phyloP scores from a whole-genome alignment of 1,140 invertebrate species.

The Harlomillsia oculata region DNA sequence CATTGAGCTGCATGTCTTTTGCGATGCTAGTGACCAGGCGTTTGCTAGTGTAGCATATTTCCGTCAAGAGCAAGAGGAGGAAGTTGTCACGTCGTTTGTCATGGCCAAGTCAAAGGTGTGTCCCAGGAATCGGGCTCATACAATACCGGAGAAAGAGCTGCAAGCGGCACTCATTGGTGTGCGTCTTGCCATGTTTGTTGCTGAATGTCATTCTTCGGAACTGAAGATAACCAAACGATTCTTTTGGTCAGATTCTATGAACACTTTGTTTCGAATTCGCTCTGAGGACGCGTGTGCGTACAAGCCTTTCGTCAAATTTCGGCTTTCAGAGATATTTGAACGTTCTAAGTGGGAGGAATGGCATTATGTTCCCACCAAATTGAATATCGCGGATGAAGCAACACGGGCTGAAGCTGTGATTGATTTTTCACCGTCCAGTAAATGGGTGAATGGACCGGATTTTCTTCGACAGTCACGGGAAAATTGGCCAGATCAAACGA shows the following conservation, averaged over 20 bases:
- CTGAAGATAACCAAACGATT: not conserved
- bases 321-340: slow-evolving; percentile 28
- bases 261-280: slow-evolving; percentile 19
- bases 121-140: slow-evolving; percentile 32
- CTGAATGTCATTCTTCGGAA: slow-evolving; percentile 1
- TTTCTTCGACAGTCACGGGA: not conserved
- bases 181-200: slow-evolving; percentile 10
- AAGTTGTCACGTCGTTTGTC: slow-evolving; percentile 22
- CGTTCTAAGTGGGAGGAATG: slow-evolving; percentile 14
- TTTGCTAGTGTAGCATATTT: slow-evolving; percentile 37
- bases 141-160: slow-evolving; percentile 39
- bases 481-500: slow-evolving; percentile 15
- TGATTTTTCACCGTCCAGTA: not conserved
- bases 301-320: slow-evolving; percentile 26
- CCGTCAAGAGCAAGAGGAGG: slow-evolving; percentile 5
- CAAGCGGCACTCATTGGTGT: slow-evolving; percentile 36
- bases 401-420: not conserved
- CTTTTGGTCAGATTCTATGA: slow-evolving; percentile 25
- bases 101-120: slow-evolving; percentile 37
- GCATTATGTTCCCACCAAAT: slow-evolving; percentile 20
- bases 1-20: slow-evolving; percentile 36
- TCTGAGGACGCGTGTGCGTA: slow-evolving; percentile 2
- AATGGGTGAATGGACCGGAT: slow-evolving; percentile 23
- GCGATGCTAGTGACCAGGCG: slow-evolving; percentile 36
- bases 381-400: slow-evolving; percentile 28